Base-by-base conservation (phyloP, 2,797 vertebrate species). In the Myotis vivesi region DNA sequence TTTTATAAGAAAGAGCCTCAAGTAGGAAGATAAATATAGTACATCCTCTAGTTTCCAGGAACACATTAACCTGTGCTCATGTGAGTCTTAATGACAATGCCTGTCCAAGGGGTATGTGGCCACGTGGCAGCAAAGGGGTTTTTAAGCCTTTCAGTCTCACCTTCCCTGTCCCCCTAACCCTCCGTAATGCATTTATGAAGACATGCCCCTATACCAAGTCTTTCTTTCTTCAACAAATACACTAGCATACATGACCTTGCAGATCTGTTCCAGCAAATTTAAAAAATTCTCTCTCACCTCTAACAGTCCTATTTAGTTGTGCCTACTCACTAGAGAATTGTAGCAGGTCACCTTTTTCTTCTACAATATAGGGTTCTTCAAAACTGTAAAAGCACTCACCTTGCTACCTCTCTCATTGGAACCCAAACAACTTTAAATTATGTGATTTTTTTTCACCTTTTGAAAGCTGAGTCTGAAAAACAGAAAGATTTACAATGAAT, bases 381-480 rank as follows among this genome's bases (percentile, higher is more conserved):
- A 28, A 71, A 73, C 44, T 53, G 0, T 89, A 93, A 96, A 97
- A 93, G 28, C 20, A n/a, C 28, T 95, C 33, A 20, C 23, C 75
- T 62, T 68, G 38, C 1, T 72, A 66, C 33, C 76, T 66, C 6
- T 94, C 19, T 93, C 53, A 46, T 38, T 92, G 89, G 92, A 89
- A 95, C 22, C 88, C 25, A 91, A 93, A 12, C 0, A 49, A 81
- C 28, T 96, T 97, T 97, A 97, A 97, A 96, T 97, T 96, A 95
- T 93, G 22, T 89, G 36, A 80, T 89, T 55, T 80, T 81, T 88
- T 80, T 94, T 94, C 41, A 69, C 8, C 16, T 30, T 95, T 89
- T 92, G 83, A 97, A 97, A 96, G 7, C 25, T 84, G 25, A 95
- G 15, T 76, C 86, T 96, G 80, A 97, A 98, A 97, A 97, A 59